phyloP scores from a whole-genome alignment of 1,140 invertebrate species.

The Nixonia krombeini region DNA sequence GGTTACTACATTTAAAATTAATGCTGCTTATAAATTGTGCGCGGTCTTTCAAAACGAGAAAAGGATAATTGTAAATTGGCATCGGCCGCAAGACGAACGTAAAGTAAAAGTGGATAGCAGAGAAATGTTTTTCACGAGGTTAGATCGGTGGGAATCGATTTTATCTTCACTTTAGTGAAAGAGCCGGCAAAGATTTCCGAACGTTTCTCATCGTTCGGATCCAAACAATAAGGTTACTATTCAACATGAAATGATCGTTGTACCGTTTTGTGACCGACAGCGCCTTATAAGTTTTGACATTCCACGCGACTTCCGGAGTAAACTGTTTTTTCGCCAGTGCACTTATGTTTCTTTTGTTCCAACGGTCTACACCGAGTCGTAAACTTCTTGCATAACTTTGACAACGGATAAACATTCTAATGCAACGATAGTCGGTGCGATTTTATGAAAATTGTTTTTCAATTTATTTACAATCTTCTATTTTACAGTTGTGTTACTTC shows the following conservation, averaged over 20 bases:
- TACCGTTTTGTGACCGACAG: slow-evolving; percentile 55
- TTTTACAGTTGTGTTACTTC: too few relatives aligned
- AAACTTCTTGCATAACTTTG: too few relatives aligned
- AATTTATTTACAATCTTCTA: too few relatives aligned
- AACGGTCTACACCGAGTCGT: too few relatives aligned
- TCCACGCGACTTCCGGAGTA: slow-evolving; percentile 47
- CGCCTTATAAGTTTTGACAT: slow-evolving; percentile 53
- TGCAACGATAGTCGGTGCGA: too few relatives aligned
- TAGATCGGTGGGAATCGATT: slow-evolving; percentile 43
- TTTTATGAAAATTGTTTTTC: too few relatives aligned
- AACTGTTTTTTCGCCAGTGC: slow-evolving; percentile 26
- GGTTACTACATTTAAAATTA: too few relatives aligned
- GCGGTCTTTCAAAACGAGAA: not conserved
- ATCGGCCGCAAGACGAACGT: not conserved
- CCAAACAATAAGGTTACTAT: slow-evolving; percentile 48
- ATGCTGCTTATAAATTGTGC: too few relatives aligned
- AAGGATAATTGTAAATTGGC: not conserved
- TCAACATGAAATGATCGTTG: slow-evolving; percentile 9
- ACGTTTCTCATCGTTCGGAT: slow-evolving; percentile 29
- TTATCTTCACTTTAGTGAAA: slow-evolving; percentile 16
- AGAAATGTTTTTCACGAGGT: slow-evolving; percentile 19
- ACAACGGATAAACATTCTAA: too few relatives aligned
- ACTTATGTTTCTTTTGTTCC: too few relatives aligned
- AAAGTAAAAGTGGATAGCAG: slow-evolving; percentile 1
- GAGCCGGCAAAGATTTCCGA: slow-evolving; percentile 7